Evolutionary conservation across 1,140 invertebrate species (phyloP), one percentile per base, ranked within the genome.

Genomic region (Brachionus rubens): DNA sequence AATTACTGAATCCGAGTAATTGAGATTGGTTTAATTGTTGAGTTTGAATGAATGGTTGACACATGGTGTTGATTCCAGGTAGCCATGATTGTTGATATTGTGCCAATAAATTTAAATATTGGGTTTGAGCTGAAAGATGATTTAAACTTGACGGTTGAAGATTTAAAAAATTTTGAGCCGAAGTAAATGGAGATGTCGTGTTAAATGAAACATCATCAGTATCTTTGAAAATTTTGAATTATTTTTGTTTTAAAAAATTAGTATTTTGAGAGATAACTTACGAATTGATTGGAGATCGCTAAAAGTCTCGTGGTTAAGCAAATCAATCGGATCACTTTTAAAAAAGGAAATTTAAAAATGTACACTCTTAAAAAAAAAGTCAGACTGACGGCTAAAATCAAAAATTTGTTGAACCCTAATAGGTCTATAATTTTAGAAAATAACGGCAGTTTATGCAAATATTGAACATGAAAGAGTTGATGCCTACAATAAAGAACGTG

Each of bases 281-380:
- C 30, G 26, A n/a, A 36, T 72, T 54, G 68, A 72, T 12, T 72
- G 68, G 6, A 70, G 46, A 50, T 72, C 68, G 19, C 68, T 72
- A 54, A 72, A 72, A 19, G 68, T 72, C 33, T 72, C 68, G 33
- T 59, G 75, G 24, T 76, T 56, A 40, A 62, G 48, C 26, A 30
- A 36, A 50, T 62, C 75, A 28, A 62, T 76, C 24, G 48, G 47
- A 21, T 54, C 70, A 43, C 36, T 50, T 36, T 33, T 33, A 28
- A 26, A 75, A 54, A 72, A 50, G 10, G 16, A 50, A 19, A 21
- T 33, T 48, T 19, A 48, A 72, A 47, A 72, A 24, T 54, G 14
- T 26, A 48, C 26, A 7, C 48, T 43, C 10, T 59, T 33, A 14
- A 59, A 59, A n/a, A 14, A 40, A 30, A 28, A 54, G 10, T 21